Evolutionary conservation across 92 coral and sea anemone species (phyloP).

Genomic region (Nematostella vectensis): DNA sequence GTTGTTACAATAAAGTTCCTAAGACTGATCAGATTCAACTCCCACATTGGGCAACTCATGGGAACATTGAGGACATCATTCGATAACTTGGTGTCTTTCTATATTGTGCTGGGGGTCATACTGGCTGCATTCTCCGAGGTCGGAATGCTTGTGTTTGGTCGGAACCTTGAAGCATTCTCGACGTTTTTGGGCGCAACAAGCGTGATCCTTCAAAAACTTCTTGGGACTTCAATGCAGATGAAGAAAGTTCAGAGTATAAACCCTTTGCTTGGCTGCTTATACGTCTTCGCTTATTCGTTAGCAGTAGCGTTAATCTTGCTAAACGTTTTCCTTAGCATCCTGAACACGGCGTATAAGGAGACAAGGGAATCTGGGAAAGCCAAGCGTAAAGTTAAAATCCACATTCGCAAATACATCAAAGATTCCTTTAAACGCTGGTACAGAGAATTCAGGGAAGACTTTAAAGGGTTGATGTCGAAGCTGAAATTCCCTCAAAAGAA

Average conservation of each 20-base stretch:
- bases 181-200: conserved; percentile 39
- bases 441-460: conserved; percentile 15
- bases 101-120: conserved; percentile 34
- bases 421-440: conserved; percentile 10
- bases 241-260: conserved; percentile 26
- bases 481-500: neutral
- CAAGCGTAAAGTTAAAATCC: conserved; percentile 9
- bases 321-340: conserved; percentile 50
- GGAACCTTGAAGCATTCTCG: conserved; percentile 39
- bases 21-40: conserved; percentile 53
- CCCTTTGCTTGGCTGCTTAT: conserved; percentile 42
- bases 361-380: conserved; percentile 20
- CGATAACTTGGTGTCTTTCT: conserved; percentile 43
- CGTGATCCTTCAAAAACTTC: conserved; percentile 45
- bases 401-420: conserved; percentile 15
- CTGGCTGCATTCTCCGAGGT: conserved; percentile 61
- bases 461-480: neutral
- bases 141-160: conserved; percentile 64
- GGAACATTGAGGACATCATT: conserved; percentile 52
- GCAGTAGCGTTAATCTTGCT: conserved; percentile 31
- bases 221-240: conserved; percentile 54
- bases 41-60: conserved; percentile 55
- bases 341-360: conserved; percentile 49
- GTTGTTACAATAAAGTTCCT: conserved; percentile 57
- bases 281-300: conserved; percentile 39